phyloP scores from a whole-genome alignment of 2,888 invertebrate genomes.

The Patella depressa region DNA sequence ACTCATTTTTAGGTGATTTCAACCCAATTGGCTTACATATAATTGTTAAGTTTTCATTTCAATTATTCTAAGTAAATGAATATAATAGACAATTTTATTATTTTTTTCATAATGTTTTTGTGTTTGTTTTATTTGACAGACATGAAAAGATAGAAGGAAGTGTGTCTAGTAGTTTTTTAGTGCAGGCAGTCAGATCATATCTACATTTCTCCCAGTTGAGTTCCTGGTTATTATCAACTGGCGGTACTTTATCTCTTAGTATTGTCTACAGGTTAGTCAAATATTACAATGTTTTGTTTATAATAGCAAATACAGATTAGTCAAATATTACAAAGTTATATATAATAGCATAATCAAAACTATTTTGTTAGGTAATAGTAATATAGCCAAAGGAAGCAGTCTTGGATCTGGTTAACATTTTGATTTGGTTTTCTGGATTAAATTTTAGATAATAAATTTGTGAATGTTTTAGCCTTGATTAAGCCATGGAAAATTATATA shows the following conservation, averaged over 20 bases:
- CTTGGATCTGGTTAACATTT: neutral
- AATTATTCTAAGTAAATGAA: too few species aligned
- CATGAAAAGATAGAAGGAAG: slow-evolving; percentile 45
- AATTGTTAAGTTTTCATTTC: too few species aligned
- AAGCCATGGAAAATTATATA: too few species aligned
- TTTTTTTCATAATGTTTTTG: neutral
- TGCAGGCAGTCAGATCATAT: slow-evolving; percentile 94
- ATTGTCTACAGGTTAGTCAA: slow-evolving; percentile 77
- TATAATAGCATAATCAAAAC: neutral
- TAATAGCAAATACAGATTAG: neutral
- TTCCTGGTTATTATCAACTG: slow-evolving; percentile 82
- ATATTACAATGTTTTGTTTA: too few species aligned
- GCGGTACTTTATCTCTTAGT: slow-evolving; percentile 71
- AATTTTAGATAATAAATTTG: neutral
- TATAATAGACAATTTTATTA: too few species aligned
- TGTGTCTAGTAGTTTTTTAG: slow-evolving; percentile 73
- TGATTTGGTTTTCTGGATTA: neutral
- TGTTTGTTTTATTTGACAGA: slow-evolving; percentile 42
- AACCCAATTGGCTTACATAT: too few species aligned
- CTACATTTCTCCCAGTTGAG: slow-evolving; percentile 97
- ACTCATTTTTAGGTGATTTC: too few species aligned
- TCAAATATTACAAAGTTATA: too few species aligned
- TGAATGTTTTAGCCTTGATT: too few species aligned
- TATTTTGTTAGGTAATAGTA: too few species aligned
- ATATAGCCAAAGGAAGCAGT: too few species aligned